These are phyloP conservation scores for Timema podura DNA, from an alignment of 2,888 invertebrate species.

Conservation along the genomic window DNA sequence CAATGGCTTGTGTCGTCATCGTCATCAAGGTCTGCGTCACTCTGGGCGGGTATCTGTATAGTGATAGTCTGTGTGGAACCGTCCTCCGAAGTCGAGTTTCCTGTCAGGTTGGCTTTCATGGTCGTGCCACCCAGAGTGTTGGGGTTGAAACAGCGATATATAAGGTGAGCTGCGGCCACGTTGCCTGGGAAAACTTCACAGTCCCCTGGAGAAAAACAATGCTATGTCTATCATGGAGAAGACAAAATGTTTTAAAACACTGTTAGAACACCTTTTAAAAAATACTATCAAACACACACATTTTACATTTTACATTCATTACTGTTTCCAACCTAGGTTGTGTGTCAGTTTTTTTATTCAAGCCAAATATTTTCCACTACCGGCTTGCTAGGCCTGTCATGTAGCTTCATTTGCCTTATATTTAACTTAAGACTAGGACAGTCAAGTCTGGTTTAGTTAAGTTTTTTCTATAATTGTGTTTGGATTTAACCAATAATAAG, in stretches of 20 bases:
- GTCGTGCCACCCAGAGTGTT: conserved; percentile 41
- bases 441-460: no score
- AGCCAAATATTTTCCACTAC: no score
- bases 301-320: no score
- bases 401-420: no score
- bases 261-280: not conserved
- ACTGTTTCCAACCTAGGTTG: no score
- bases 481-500: no score
- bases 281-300: no score
- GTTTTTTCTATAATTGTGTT: no score
- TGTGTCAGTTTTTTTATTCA: no score
- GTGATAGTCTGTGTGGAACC: conserved; percentile 37
- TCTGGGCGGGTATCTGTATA: conserved; percentile 31
- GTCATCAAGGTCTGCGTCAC: conserved; percentile 40
- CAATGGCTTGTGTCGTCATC: conserved; percentile 49
- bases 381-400: no score
- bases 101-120: conserved; percentile 43
- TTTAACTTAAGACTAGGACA: no score
- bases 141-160: conserved; percentile 44
- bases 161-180: conserved; percentile 45
- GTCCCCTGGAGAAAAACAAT: conserved; percentile 29
- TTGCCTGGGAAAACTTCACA: conserved; percentile 45
- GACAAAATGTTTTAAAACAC: not conserved
- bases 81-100: conserved; percentile 44
- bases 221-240: not conserved